These are phyloP conservation scores for Hirtodrosophila histrioides DNA, from an alignment of 2,888 invertebrate genomes.

Conservation along the genomic window DNA sequence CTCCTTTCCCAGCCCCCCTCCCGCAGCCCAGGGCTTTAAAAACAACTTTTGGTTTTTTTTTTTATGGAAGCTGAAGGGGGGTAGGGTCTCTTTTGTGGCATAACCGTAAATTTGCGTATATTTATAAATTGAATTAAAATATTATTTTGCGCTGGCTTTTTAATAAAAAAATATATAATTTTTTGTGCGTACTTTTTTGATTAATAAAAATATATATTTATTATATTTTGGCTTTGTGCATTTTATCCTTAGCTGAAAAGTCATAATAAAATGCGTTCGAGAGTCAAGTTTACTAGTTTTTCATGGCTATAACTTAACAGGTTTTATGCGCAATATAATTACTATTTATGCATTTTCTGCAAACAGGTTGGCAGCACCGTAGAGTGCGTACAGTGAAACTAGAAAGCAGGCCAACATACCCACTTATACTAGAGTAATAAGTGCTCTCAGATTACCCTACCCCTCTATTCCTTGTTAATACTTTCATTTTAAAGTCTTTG, in stretches of 20 bases:
- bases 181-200: no score
- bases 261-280: constrained; percentile 26
- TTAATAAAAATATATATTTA: constrained; percentile 6
- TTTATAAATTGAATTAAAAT: constrained; percentile 59
- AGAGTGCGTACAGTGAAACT: background rate
- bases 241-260: background rate
- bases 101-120: constrained; percentile 37
- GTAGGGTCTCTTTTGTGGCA: constrained; percentile 17
- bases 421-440: background rate
- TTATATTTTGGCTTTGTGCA: constrained; percentile 7
- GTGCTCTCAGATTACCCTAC: no score
- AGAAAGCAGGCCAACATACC: constrained; percentile 8
- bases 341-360: constrained; percentile 12
- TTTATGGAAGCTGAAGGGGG: background rate
- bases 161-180: constrained; percentile 15
- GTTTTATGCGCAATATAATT: constrained; percentile 26
- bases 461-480: background rate
- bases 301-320: constrained; percentile 12
- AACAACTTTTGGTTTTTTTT: constrained; percentile 14
- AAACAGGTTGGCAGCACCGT: constrained; percentile 31
- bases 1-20: background rate
- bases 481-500: constrained; percentile 20
- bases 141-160: constrained; percentile 11
- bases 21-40: constrained; percentile 44
- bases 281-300: constrained; percentile 30